Evolutionary conservation across 2,797 vertebrate genomes (phyloP).

Genomic region (Neomorphus geoffroyi): DNA sequence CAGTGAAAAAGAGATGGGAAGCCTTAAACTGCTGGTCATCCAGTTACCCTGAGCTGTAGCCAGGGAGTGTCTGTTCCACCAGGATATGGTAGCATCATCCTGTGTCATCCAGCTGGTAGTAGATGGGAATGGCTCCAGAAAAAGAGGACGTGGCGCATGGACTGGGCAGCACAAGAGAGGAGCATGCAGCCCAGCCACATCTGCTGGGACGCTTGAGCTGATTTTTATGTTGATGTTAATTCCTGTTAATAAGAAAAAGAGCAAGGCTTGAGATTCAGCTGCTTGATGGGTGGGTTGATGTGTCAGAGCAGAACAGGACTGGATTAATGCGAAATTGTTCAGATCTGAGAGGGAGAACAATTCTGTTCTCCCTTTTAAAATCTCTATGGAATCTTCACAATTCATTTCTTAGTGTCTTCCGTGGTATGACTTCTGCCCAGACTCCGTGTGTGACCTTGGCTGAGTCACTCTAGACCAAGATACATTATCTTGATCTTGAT

Average conservation of each 20-base stretch:
- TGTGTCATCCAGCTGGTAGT: fast-evolving
- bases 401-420: background rate
- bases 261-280: background rate
- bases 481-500: background rate
- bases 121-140: background rate
- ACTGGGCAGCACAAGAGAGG: background rate
- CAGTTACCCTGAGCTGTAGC: background rate
- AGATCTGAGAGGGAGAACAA: background rate
- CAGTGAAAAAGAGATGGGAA: background rate
- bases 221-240: background rate
- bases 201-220: background rate
- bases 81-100: background rate
- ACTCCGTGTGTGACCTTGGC: background rate
- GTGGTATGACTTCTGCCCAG: background rate
- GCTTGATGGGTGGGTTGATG: background rate
- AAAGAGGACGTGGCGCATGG: background rate
- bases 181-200: background rate
- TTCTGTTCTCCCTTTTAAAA: background rate
- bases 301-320: background rate
- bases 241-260: background rate
- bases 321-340: background rate
- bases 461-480: background rate
- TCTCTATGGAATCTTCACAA: background rate
- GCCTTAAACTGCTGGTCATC: background rate
- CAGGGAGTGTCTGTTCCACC: background rate